Evolutionary conservation across 2,888 invertebrate species (phyloP), one percentile per base, ranked within the genome.

Genomic region (Gymnocheta viridis): DNA sequence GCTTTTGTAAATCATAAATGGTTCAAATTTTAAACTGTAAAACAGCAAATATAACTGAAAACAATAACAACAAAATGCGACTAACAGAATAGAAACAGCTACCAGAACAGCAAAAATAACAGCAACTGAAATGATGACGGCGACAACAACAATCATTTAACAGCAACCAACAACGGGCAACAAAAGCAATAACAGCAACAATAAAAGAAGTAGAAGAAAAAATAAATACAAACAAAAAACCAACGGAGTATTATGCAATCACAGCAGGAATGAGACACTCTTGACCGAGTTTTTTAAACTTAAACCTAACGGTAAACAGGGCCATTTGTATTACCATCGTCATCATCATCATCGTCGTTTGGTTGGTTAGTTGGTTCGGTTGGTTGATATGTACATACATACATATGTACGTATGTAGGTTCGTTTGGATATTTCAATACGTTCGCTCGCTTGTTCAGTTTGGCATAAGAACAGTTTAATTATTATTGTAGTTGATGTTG

Each of bases 181-280:
- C 17, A 47, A 29, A 67, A 56, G 51, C 56, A 81, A 74, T 60
- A 82, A 76, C 54, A 44, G 49, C 70, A 78, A 51, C 62, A 54
- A 70, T 51, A 58, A 60, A 41, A 58, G 27, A 14, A 67, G 6
- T 19, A 70, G 47, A 64, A 58, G 17, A 60, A 72, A 51, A 74
- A 17, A 77, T 2, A 62, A 73, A n/a, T n/a, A 32, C 44, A 44
- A 60, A 64, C 12, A 41, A 66, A 35, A 64, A 66, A 62, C 29
- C 81, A 90, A 90, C 90, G 90, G 90, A 88, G 89, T 87, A 89
- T 90, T 89, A 89, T 90, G 89, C 88, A 90, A 90, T 89, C 89
- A 88, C 89, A 88, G 88, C 89, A 90, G 89, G 89, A 89, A 88
- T 89, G 89, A 90, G 90, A 89, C 90, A 90, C 90, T 90, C 90